Evolutionary conservation across 2,113 vertebrate species (phyloP), one percentile per base, ranked within the genome.

Genomic region (Mesitornis unicolor): DNA sequence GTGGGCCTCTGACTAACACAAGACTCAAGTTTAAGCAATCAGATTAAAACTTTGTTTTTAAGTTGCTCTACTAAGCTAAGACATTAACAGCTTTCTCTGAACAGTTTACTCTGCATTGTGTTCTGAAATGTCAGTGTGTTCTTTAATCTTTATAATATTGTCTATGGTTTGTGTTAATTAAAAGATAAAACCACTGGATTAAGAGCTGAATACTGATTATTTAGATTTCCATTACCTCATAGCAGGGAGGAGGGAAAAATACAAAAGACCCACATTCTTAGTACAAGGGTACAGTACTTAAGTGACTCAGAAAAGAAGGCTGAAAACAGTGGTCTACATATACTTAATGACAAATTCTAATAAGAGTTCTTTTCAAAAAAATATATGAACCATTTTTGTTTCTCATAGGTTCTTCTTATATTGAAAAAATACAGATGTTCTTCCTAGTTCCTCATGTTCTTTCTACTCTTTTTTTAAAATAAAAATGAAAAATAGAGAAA

Each of bases 61-160:
- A 91, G 5, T 47, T 63, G 12, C 18, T 71, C 38, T 54, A 21
- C 65, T 63, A 79, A 84, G 2, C 65, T 51, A 80, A 54, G 22
- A 45, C 35, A 53, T 76, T 81, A 87, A 57, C 5, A 50, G 19
- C 28, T 60, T 24, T 60, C 73, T 69, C 59, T 53, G 31, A 96
- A 92, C 11, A 90, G 26, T 64, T 53, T 33, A 69, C 65, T 89
- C 59, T 57, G 31, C 74, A 61, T 61, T 70, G 33, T 56, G 36
- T 70, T 77, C 80, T 40, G 31, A 92, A 89, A 92, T 33, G 11
- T 45, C 89, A 86, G 3, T 24, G 33, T 45, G 21, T 38, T 94
- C 73, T 77, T 91, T 91, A 63, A 74, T 59, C 73, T 89, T 91
- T 21, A 19, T 69, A 89, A 68, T 79, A 80, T 6, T 90, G 45